These are phyloP conservation scores for Nannoperca australis DNA, from an alignment of 2,797 vertebrate genomes.

Conservation along the genomic window DNA sequence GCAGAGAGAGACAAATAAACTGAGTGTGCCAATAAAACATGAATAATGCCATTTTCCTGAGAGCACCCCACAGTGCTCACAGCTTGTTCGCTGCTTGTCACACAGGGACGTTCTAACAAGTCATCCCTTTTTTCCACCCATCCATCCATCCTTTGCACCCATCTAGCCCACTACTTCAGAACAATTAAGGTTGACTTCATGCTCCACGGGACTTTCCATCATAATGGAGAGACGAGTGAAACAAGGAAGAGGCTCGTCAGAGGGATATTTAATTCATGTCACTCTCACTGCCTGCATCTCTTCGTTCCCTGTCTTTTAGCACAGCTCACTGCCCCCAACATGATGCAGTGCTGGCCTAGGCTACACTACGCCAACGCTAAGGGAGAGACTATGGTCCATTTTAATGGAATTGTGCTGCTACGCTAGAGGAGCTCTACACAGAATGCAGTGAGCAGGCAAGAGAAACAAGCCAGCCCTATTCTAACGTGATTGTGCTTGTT, in stretches of 20 bases:
- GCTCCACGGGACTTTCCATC: constrained; percentile 73
- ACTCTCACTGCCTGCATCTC: constrained; percentile 73
- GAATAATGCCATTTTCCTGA: constrained; percentile 76
- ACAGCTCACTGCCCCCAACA: constrained; percentile 83
- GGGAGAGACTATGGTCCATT: constrained; percentile 47
- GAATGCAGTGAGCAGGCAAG: constrained; percentile 32
- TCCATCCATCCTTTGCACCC: constrained; percentile 52
- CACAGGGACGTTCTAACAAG: constrained; percentile 56
- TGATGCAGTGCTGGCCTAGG: constrained; percentile 62
- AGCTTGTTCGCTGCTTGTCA: constrained; percentile 69
- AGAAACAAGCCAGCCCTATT: constrained; percentile 46
- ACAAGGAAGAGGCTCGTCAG: constrained; percentile 72
- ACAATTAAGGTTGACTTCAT: constrained; percentile 82
- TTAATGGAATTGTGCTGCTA: constrained; percentile 70
- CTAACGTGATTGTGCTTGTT: constrained; percentile 67
- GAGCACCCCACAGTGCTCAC: constrained; percentile 55
- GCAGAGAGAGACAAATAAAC: constrained; percentile 60
- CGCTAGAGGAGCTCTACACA: constrained; percentile 41
- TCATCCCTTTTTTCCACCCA: constrained; percentile 40
- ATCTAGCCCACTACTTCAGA: constrained; percentile 65
- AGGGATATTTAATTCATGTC: constrained; percentile 86
- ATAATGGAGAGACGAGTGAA: constrained; percentile 79
- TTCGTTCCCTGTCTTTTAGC: constrained; percentile 80
- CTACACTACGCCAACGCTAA: constrained; percentile 45
- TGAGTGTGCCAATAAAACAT: constrained; percentile 73